Base-by-base conservation (phyloP, 92 coral and sea anemone genomes). In the Parazoanthus atlanticus region DNA sequence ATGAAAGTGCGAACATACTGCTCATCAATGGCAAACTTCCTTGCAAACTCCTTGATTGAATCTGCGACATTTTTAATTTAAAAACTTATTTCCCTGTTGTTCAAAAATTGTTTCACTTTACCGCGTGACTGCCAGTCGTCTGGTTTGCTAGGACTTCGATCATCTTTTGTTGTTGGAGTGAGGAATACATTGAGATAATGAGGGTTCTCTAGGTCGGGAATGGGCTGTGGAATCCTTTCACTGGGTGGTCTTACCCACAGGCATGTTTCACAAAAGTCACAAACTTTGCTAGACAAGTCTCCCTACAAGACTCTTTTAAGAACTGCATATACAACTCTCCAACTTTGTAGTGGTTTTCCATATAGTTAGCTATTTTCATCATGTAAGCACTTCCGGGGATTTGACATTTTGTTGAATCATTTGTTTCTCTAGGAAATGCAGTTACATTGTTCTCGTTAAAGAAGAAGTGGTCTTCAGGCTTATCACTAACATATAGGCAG, bases 101-200 rank as follows among this genome's bases (percentile, higher is more conserved):
- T 81, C 26, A 86, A 52, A 85, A 86, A 64, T 86, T 80, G 86
- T 31, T 72, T 90, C 23, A 90, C 40, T 79, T 90, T 80, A 31
- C 90, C 92, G 19, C 80, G 58, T 74, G 92, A 90, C 74, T 90
- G 87, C 80, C 82, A 90, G 80, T 86, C 84, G 74, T 90, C 92
- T 56, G 89, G 76, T 25, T 78, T 75, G 74, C 82, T 81, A 46
- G 86, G 81, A n/a, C 31, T 32, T 25, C 80, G 90, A 86, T 58
- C 75, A 33, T 86, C 90, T 0, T 21, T 76, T 15, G 80, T 33
- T 19, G 91, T 89, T 76, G 91, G n/a, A n/a, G n/a, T 89, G 49
- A n/a, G 80, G 10, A 56, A 56, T 1, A 89, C 85, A 46, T 6
- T 16, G 81, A 71, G 6, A 67, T 71, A 89, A 67, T 67, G 82